Percentiles rank a stretch among this genome's conserved stretches.
Conservation (phyloP, 1,140 invertebrate genomes). For the Linepithema humile region DNA sequence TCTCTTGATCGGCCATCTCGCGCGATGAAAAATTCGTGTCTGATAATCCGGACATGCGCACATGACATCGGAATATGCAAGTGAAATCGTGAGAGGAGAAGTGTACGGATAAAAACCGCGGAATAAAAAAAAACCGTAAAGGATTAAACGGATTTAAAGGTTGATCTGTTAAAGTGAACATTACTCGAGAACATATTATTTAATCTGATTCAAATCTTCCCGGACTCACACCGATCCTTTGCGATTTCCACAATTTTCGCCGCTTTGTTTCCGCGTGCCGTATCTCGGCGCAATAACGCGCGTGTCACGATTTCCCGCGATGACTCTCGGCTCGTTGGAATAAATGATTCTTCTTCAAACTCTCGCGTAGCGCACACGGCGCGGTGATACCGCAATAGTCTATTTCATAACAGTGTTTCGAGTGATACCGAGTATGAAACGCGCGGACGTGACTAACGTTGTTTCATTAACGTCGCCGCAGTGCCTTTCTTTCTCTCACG, state of each 20-base stretch:
- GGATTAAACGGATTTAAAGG: background rate
- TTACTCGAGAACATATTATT: background rate
- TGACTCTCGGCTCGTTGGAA: constrained; percentile 9
- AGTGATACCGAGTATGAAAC: constrained; percentile 64
- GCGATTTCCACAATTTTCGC: no score
- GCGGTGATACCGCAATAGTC: constrained; percentile 39
- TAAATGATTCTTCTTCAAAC: background rate
- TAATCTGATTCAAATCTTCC: background rate
- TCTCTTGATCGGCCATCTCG: background rate
- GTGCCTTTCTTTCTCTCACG: constrained; percentile 68
- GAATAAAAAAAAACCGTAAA: background rate
- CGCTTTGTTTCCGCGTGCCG: constrained; percentile 10
- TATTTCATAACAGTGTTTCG: constrained; percentile 54
- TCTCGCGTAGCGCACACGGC: background rate
- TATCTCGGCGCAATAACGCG: constrained; percentile 1
- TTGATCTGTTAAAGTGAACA: background rate
- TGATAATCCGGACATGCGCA: background rate
- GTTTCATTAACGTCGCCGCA: constrained; percentile 66
- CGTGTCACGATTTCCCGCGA: constrained; percentile 1
- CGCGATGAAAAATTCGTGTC: background rate
- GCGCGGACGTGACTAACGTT: constrained; percentile 67
- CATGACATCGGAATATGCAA: background rate
- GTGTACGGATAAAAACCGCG: background rate
- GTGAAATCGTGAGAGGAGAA: background rate
- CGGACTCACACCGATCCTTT: no score